Evolutionary conservation across 2,888 invertebrate genomes (phyloP).

Genomic region (Erynnis tages): DNA sequence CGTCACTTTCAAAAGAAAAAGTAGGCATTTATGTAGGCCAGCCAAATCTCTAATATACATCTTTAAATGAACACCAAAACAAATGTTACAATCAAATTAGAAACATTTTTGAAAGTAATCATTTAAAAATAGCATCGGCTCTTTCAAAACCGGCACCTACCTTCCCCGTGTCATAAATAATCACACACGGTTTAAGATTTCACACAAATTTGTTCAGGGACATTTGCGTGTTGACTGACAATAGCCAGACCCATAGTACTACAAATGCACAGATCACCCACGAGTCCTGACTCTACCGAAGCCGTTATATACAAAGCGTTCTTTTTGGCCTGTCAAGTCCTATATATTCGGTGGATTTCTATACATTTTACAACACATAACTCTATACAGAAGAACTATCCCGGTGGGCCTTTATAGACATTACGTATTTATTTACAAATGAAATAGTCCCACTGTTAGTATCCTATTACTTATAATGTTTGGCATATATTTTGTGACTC

Average conservation of each 20-base stretch:
- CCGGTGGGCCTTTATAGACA: conserved; percentile 66
- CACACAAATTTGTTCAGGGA: conserved; percentile 10
- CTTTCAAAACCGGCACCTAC: conserved; percentile 4
- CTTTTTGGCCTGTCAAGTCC: conserved; percentile 71
- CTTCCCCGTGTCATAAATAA: conserved; percentile 6
- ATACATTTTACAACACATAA: conserved; percentile 37
- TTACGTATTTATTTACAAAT: conserved; percentile 71
- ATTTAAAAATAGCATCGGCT: not conserved
- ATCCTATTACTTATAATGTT: conserved; percentile 62
- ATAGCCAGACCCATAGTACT: conserved; percentile 30
- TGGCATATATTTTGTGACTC: conserved; percentile 80
- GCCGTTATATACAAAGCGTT: conserved; percentile 71
- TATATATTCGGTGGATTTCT: conserved; percentile 64
- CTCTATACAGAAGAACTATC: conserved; percentile 58
- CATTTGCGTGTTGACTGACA: conserved; percentile 10
- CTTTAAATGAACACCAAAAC: not conserved
- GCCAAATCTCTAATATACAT: not conserved
- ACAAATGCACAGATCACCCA: conserved; percentile 32
- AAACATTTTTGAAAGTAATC: not conserved
- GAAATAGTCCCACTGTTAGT: conserved; percentile 53
- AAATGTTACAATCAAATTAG: not conserved
- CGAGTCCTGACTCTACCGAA: conserved; percentile 35
- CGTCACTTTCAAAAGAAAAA: conserved; percentile 20
- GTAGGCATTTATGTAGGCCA: conserved; percentile 18
- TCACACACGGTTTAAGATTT: conserved; percentile 12